Evolutionary conservation across 2,888 invertebrate genomes (phyloP).

Genomic region (Oxycera nigricornis): DNA sequence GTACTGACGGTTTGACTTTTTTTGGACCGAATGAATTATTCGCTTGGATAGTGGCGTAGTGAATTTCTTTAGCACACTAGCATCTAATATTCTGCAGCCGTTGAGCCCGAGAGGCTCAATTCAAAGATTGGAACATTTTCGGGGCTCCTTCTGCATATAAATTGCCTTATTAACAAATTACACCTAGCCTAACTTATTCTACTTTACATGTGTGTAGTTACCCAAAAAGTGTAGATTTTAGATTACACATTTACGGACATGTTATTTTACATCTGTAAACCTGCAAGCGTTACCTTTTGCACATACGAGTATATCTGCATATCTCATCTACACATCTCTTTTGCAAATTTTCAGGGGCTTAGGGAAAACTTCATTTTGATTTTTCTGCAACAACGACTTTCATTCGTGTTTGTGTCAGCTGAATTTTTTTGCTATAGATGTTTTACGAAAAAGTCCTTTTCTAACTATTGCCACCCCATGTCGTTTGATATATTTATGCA

Average conservation of each 20-base stretch:
- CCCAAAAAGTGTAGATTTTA: constrained; percentile 11
- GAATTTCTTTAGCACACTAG: constrained; percentile 12
- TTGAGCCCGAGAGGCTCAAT: neutral
- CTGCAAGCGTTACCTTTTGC: neutral
- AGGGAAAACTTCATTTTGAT: neutral
- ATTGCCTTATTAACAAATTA: constrained; percentile 34
- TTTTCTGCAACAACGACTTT: neutral
- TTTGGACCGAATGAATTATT: constrained; percentile 11
- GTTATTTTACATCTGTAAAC: constrained; percentile 3
- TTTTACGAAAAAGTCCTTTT: neutral
- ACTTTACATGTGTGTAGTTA: constrained; percentile 17
- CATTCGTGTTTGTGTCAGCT: neutral
- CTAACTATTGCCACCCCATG: too few species aligned
- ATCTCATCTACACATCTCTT: constrained; percentile 11
- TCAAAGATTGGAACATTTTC: constrained; percentile 4
- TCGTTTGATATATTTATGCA: too few species aligned
- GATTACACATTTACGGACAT: constrained; percentile 30
- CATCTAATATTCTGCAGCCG: neutral
- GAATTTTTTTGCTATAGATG: neutral
- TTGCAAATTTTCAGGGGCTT: constrained; percentile 8
- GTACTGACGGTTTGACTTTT: neutral
- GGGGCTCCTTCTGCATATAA: constrained; percentile 28
- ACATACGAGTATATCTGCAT: constrained; percentile 5
- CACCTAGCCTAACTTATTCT: constrained; percentile 13
- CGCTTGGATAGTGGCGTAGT: constrained; percentile 10